Evolutionary conservation across 64 coral and sea anemone species (phyloP).

Genomic region (Pachyseris speciosa): DNA sequence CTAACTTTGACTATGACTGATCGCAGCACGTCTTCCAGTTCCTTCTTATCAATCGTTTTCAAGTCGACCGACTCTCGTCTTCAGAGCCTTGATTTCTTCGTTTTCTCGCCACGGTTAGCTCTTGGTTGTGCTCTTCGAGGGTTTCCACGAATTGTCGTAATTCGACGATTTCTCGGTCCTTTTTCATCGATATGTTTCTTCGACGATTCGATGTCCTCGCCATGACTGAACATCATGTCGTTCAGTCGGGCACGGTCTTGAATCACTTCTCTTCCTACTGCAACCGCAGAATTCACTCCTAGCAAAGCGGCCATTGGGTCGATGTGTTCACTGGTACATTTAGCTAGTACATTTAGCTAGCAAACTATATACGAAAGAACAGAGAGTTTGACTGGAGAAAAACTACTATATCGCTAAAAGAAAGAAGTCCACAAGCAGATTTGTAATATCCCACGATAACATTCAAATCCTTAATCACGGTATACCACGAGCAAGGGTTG

Average conservation of each 20-base stretch:
- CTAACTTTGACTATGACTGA: slow-evolving; percentile 18
- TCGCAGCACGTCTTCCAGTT: slow-evolving; percentile 22
- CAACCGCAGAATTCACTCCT: not conserved
- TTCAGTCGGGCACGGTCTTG: slow-evolving; percentile 4
- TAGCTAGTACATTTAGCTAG: too few relatives aligned
- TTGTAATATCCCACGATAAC: too few relatives aligned
- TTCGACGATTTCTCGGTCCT: slow-evolving; percentile 9
- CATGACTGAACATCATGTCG: not conserved
- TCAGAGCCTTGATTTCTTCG: slow-evolving; percentile 24
- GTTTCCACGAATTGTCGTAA: not conserved
- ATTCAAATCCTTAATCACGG: too few relatives aligned
- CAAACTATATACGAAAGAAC: too few relatives aligned
- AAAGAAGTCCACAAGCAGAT: too few relatives aligned
- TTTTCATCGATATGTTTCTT: slow-evolving; percentile 21
- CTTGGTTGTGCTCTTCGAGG: slow-evolving; percentile 36
- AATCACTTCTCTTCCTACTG: not conserved
- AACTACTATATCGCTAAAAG: too few relatives aligned
- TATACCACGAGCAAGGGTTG: too few relatives aligned
- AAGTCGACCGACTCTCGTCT: slow-evolving; percentile 15
- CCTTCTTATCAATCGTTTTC: slow-evolving; percentile 51
- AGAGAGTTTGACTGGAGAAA: too few relatives aligned
- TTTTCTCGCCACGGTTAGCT: not conserved
- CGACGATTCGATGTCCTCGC: not conserved
- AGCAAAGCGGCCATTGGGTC: not conserved
- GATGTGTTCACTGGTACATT: not conserved